Percentiles rank a stretch among this genome's conserved stretches.
Evolutionary conservation across 2,888 invertebrate genomes (phyloP).

Genomic region (Chouioia cunea): DNA sequence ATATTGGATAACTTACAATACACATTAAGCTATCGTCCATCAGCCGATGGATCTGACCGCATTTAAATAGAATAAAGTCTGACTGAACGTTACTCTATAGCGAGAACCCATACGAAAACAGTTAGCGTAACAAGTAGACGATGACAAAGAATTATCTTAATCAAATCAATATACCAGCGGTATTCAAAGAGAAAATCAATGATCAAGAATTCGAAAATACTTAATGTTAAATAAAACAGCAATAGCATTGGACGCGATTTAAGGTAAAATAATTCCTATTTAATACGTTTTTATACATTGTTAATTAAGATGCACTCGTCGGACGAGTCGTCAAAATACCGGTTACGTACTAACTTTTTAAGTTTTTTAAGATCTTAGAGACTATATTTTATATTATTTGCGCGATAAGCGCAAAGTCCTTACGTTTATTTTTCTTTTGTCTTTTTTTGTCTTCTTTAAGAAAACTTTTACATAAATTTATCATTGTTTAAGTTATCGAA

Average conservation of each 20-base stretch:
- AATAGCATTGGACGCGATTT: constrained; percentile 24
- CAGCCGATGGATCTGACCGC: constrained; percentile 21
- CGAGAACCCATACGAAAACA: constrained; percentile 7
- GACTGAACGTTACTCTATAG: constrained; percentile 5
- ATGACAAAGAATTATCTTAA: constrained; percentile 9
- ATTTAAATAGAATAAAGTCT: constrained; percentile 24
- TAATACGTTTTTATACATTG: constrained; percentile 29
- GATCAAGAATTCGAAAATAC: constrained; percentile 11
- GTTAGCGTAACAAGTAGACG: constrained; percentile 1
- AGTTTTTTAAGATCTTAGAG: constrained; percentile 32
- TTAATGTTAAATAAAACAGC: constrained; percentile 25
- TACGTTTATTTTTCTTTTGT: background rate
- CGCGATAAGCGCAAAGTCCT: constrained; percentile 6
- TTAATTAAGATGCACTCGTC: constrained; percentile 27
- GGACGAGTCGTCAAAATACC: constrained; percentile 20
- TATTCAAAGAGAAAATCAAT: constrained; percentile 18
- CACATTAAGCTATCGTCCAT: constrained; percentile 4
- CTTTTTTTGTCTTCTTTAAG: constrained; percentile 22
- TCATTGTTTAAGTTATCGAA: constrained; percentile 19
- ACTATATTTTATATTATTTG: constrained; percentile 38
- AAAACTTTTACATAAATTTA: constrained; percentile 24
- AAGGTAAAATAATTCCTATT: constrained; percentile 33
- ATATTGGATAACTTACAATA: constrained; percentile 25
- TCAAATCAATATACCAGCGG: constrained; percentile 7
- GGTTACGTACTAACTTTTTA: constrained; percentile 23